These are phyloP conservation scores for Myodes glareolus DNA, from an alignment of 2,113 vertebrate species.

Conservation along the genomic window DNA sequence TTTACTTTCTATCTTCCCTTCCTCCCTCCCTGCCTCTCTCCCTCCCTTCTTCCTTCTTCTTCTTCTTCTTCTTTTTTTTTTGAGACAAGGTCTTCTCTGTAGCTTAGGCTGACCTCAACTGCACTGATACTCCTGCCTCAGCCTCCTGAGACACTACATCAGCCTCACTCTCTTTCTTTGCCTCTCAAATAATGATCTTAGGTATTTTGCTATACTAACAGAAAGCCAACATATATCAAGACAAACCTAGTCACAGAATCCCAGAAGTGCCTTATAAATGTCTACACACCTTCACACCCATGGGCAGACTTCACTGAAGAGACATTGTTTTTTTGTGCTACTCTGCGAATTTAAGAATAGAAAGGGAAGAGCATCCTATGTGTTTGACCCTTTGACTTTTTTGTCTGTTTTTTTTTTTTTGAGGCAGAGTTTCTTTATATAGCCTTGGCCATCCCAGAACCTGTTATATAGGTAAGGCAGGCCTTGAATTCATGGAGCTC, in stretches of 20 bases:
- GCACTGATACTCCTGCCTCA: not conserved
- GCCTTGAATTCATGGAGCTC: not conserved
- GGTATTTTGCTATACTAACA: not conserved
- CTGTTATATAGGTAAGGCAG: not conserved
- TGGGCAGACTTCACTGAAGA: not conserved
- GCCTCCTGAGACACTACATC: not conserved
- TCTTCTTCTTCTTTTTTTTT: not conserved
- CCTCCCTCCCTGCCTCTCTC: too few relatives aligned
- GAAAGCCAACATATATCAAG: not conserved
- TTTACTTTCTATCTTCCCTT: too few relatives aligned
- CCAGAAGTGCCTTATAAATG: not conserved
- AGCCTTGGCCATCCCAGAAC: not conserved
- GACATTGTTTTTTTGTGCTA: not conserved
- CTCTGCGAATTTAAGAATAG: not conserved
- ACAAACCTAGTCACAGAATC: not conserved
- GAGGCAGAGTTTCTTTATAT: not conserved
- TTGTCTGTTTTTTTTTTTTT: too few relatives aligned
- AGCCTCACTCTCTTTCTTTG: not conserved
- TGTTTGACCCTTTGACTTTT: not conserved
- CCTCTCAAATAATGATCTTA: not conserved
- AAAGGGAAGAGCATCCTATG: not conserved
- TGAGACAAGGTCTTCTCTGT: not conserved
- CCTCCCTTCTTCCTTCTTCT: too few relatives aligned
- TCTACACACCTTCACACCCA: not conserved
- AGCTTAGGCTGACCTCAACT: not conserved